Evolutionary conservation across 2,113 vertebrate species (phyloP).

Genomic region (Ictalurus punctatus): DNA sequence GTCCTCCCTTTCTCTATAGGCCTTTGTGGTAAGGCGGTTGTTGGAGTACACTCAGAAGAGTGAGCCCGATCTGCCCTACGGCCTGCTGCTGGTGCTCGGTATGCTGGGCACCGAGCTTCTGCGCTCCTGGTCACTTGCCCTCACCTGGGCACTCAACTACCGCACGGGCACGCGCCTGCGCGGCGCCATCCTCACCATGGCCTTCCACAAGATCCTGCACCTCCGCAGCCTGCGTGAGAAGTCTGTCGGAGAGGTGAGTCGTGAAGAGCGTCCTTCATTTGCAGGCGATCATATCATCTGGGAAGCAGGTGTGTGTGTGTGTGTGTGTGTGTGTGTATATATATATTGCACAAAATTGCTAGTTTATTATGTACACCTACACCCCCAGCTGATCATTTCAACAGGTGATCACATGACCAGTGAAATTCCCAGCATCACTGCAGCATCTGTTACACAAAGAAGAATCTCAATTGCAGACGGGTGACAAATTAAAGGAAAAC

Average conservation of each 20-base stretch:
- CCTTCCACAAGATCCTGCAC: conserved; percentile 87
- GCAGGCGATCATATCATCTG: background rate
- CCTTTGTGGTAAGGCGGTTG: conserved; percentile 89
- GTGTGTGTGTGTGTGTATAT: no score
- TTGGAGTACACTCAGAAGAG: conserved; percentile 86
- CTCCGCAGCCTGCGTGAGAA: conserved; percentile 88
- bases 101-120: conserved; percentile 85
- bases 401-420: background rate
- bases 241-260: conserved; percentile 84
- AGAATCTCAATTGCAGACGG: background rate
- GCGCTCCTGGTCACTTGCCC: conserved; percentile 89
- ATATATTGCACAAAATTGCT: background rate
- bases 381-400: background rate
- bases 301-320: background rate
- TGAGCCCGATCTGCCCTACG: conserved; percentile 81
- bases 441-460: background rate
- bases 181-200: conserved; percentile 87
- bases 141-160: conserved; percentile 93
- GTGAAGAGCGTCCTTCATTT: no score
- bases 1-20: conserved; percentile 82
- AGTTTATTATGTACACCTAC: background rate
- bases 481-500: conserved; percentile 2
- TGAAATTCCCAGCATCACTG: background rate
- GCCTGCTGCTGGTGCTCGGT: conserved; percentile 87
- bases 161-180: conserved; percentile 86